Percentiles rank a stretch among this genome's conserved stretches.
These are phyloP conservation scores for Tragulus kanchil DNA, from an alignment of 2,113 vertebrate species.

Conservation along the genomic window DNA sequence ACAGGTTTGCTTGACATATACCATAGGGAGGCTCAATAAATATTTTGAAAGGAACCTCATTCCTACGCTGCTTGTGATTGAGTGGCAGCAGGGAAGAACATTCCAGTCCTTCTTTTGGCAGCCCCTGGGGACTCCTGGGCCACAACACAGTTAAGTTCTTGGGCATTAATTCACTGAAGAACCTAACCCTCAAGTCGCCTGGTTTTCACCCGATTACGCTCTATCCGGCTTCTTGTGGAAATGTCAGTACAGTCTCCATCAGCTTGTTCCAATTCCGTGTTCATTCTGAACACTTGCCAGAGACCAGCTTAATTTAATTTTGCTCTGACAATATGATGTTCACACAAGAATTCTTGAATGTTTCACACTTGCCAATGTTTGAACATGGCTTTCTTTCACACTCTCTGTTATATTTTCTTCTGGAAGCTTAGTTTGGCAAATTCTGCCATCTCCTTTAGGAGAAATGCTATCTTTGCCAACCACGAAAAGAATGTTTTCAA, in stretches of 20 bases:
- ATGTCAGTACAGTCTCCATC: neutral
- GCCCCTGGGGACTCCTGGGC: neutral
- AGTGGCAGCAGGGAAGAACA: neutral
- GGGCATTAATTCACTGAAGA: neutral
- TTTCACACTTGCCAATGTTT: constrained; percentile 80
- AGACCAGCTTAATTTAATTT: constrained; percentile 66
- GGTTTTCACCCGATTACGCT: neutral
- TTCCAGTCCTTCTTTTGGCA: neutral
- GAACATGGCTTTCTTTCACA: constrained; percentile 75
- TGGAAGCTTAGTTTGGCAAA: constrained; percentile 68
- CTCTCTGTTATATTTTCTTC: constrained; percentile 75
- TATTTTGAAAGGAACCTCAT: neutral
- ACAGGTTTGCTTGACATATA: neutral
- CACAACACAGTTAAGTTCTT: neutral
- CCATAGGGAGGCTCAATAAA: neutral
- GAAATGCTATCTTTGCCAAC: constrained; percentile 51
- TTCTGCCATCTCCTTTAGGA: constrained; percentile 54
- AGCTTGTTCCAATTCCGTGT: neutral
- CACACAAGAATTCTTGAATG: constrained; percentile 60
- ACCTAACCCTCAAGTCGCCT: neutral
- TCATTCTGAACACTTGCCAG: constrained; percentile 61
- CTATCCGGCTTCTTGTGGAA: constrained; percentile 44
- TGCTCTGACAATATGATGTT: constrained; percentile 69
- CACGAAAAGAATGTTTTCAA: neutral
- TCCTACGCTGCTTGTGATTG: neutral